These are phyloP conservation scores for Glossosoma conforme DNA, from an alignment of 1,140 invertebrate species.

Conservation along the genomic window DNA sequence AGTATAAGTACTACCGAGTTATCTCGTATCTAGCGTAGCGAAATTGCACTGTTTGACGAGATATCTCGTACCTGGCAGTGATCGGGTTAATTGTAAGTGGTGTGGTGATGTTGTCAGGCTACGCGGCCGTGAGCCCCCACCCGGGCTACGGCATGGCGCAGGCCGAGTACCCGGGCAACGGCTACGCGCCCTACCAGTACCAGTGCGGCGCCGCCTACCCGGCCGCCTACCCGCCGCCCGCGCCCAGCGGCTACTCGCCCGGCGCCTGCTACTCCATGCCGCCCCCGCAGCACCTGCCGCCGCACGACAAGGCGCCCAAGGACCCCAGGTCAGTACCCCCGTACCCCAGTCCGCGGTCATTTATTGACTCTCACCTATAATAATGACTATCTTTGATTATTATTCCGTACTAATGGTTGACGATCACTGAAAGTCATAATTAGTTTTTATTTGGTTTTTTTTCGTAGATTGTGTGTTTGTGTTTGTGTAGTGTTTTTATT, in stretches of 20 bases:
- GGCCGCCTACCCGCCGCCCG: conserved; percentile 58
- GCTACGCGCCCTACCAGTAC: conserved; percentile 61
- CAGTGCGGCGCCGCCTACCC: conserved; percentile 55
- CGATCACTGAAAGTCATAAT: no score
- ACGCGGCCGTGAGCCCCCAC: conserved; percentile 75
- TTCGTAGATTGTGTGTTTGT: no score
- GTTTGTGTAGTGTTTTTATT: no score
- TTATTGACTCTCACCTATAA: no score
- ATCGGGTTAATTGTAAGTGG: neutral
- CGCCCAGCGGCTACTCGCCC: conserved; percentile 64
- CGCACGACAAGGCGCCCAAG: conserved; percentile 64
- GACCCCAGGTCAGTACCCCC: conserved; percentile 67
- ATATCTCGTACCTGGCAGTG: no score
- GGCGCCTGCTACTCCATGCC: conserved; percentile 79
- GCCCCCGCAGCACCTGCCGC: conserved; percentile 67
- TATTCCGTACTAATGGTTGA: no score
- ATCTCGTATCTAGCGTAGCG: no score
- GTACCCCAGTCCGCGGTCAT: neutral
- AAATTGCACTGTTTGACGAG: no score
- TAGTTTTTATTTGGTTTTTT: no score
- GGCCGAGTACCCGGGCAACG: conserved; percentile 71
- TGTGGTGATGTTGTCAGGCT: conserved; percentile 52
- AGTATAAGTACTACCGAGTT: no score
- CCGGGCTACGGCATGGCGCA: conserved; percentile 76
- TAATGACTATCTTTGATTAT: no score